A percentile compares a stretch with the other conserved stretches of the same genome.
phyloP scores from a whole-genome alignment of 2,888 invertebrate genomes.

The Aelia acuminata region DNA sequence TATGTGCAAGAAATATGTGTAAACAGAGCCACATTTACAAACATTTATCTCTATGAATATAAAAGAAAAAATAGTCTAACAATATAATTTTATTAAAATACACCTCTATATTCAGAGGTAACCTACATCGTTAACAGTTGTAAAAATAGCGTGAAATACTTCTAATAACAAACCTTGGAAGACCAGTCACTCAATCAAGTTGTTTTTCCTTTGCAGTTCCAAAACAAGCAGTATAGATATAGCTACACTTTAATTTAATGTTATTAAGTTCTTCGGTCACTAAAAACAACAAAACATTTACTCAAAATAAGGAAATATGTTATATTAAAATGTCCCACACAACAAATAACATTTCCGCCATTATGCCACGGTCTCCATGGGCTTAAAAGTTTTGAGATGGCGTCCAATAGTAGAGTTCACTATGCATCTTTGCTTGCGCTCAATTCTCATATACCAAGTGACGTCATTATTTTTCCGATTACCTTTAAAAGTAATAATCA shows the following conservation, averaged over 20 bases:
- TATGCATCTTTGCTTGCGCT: constrained; percentile 56
- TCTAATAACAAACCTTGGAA: constrained; percentile 56
- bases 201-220: constrained; percentile 8
- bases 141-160: neutral
- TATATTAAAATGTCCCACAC: constrained; percentile 59
- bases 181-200: constrained; percentile 54
- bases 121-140: neutral
- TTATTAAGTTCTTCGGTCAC: constrained; percentile 30
- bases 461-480: constrained; percentile 45
- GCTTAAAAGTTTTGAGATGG: constrained; percentile 62
- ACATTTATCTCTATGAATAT: neutral
- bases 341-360: constrained; percentile 66
- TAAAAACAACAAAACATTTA: neutral
- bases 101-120: neutral
- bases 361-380: constrained; percentile 61
- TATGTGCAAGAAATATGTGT: neutral
- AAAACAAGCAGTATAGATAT: neutral
- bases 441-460: constrained; percentile 41
- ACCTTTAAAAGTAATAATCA: constrained; percentile 1
- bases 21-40: constrained; percentile 11
- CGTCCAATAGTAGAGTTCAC: constrained; percentile 63
- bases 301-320: constrained; percentile 39
- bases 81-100: neutral
- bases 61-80: neutral
- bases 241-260: constrained; percentile 29